These are phyloP conservation scores for Marronus borbonicus DNA, from an alignment of 2,888 invertebrate species.

Conservation along the genomic window DNA sequence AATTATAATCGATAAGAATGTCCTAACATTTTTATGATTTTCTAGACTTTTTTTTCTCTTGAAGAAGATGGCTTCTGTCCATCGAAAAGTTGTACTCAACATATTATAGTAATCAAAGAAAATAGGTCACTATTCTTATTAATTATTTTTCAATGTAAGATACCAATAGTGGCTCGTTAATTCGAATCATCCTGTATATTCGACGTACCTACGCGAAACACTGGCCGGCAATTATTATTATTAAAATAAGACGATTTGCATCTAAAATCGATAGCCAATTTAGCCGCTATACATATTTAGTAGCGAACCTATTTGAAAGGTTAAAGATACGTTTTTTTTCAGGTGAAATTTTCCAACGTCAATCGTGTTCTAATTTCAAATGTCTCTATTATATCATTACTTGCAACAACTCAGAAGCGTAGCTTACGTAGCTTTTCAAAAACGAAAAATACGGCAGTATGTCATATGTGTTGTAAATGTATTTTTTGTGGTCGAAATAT, in stretches of 20 bases:
- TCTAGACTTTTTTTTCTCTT: too few species aligned
- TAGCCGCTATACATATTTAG: neutral
- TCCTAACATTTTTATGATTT: too few species aligned
- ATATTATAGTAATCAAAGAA: too few species aligned
- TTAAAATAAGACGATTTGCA: neutral
- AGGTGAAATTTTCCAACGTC: conserved; percentile 19
- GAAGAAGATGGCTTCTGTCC: too few species aligned
- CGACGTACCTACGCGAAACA: too few species aligned
- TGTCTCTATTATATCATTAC: conserved; percentile 35
- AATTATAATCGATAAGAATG: too few species aligned
- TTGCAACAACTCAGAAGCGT: neutral
- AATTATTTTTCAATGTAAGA: too few species aligned
- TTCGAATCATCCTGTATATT: too few species aligned
- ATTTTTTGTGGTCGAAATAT: conserved; percentile 19
- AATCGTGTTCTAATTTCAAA: conserved; percentile 31
- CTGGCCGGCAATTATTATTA: too few species aligned
- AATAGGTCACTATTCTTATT: too few species aligned
- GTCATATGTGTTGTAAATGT: neutral
- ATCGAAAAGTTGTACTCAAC: too few species aligned
- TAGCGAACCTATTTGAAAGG: neutral
- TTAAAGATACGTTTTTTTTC: conserved; percentile 1
- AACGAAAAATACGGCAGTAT: neutral
- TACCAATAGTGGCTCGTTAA: too few species aligned
- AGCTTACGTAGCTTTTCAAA: neutral
- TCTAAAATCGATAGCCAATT: neutral